Evolutionary conservation across 2,113 vertebrate genomes (phyloP).

Genomic region (Lipophrys pholis): DNA sequence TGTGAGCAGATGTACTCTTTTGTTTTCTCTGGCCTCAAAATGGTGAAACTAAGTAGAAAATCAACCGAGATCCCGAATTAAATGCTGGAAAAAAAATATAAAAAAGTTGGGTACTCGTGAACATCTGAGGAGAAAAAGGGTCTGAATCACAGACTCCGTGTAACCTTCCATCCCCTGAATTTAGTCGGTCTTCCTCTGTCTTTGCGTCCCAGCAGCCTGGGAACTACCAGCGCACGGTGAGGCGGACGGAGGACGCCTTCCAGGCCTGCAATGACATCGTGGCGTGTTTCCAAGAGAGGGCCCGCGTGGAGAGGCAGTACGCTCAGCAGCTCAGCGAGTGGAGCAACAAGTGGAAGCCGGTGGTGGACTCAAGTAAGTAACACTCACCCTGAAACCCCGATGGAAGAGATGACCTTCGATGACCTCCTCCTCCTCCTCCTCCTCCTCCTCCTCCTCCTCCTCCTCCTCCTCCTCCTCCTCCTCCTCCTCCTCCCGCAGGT

Average conservation of each 20-base stretch:
- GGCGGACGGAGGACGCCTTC: constrained; percentile 85
- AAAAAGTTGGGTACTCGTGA: no score
- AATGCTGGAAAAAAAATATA: not conserved
- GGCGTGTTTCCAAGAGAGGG: constrained; percentile 87
- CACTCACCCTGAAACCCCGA: not conserved
- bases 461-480: no score
- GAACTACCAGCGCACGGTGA: constrained; percentile 85
- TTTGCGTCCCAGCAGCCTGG: constrained; percentile 79
- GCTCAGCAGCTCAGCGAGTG: constrained; percentile 87
- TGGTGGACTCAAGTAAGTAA: constrained; percentile 86
- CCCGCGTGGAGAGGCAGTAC: constrained; percentile 86
- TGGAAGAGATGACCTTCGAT: no score
- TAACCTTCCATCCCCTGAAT: no score
- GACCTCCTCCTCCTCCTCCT: no score
- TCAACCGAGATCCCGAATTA: not conserved
- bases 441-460: no score
- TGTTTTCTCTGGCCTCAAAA: no score
- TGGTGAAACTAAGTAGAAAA: no score
- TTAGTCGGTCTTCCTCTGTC: no score
- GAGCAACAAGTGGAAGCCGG: constrained; percentile 88
- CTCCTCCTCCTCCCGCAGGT: constrained; percentile 74
- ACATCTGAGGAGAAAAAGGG: no score
- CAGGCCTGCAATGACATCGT: constrained; percentile 87
- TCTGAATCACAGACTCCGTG: no score
- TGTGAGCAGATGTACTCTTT: constrained; percentile 13